phyloP scores from a whole-genome alignment of 30 jellyfish, hydroid and myxozoan genomes.

The Hydra vulgaris region DNA sequence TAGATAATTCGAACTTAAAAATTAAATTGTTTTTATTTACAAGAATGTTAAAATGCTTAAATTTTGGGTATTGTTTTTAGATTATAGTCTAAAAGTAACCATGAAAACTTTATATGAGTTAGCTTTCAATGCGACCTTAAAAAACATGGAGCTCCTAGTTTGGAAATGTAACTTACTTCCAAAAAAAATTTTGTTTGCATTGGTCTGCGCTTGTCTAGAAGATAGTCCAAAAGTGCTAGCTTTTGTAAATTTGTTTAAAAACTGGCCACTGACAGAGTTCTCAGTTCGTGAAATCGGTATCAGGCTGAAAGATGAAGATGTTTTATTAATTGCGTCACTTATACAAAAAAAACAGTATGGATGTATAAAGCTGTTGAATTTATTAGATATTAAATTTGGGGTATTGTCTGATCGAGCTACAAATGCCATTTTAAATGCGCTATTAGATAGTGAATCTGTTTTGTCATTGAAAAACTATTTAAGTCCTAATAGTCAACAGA shows the following conservation, averaged over 20 bases:
- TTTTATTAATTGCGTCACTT: conserved; percentile 15
- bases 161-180: background rate
- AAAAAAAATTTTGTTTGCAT: background rate
- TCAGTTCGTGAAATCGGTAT: conserved; percentile 5
- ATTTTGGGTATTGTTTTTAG: background rate
- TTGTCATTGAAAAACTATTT: background rate
- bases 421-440: background rate
- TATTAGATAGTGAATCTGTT: background rate
- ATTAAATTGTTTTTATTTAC: no score
- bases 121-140: background rate
- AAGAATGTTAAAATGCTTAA: background rate
- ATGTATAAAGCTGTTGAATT: conserved; percentile 2
- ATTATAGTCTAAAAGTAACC: background rate
- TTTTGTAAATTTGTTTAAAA: background rate
- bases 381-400: conserved; percentile 10
- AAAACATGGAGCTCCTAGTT: background rate
- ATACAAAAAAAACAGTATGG: conserved; percentile 13
- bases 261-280: conserved; percentile 13
- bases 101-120: background rate
- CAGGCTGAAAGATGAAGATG: conserved; percentile 18
- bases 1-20: background rate
- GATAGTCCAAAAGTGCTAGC: background rate
- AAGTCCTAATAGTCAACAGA: background rate
- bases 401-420: conserved; percentile 7
- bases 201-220: conserved; percentile 3